Evolutionary conservation across 2,113 vertebrate genomes (phyloP), one percentile per base, ranked within the genome.

Genomic region (Geothlypis trichas): DNA sequence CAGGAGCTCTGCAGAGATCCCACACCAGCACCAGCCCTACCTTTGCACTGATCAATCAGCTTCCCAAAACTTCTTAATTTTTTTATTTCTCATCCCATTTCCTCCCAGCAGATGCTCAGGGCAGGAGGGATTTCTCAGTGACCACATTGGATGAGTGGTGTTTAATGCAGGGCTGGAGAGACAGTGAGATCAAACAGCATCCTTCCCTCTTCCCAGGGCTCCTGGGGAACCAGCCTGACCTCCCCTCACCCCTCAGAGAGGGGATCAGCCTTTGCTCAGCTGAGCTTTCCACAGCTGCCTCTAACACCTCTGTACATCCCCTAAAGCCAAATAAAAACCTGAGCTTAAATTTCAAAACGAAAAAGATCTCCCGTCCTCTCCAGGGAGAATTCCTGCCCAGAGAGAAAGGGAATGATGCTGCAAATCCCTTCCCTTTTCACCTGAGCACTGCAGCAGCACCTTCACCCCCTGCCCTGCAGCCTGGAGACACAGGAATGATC

Each of bases 141-240:
- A 86, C 22, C 37, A 1, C 35, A 63, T 0, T 1, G 24, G 65
- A 16, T 1, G 5, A 15, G 30, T 2, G 0, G 2, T 7, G 0
- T 5, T 78, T 54, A 26, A 24, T 11, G 12, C 49, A n/a, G 59
- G 88, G 68, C 26, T 59, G 52, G 61, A 73, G 72, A 73, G 68
- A 65, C 37, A 69, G 20, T 0, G 4, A 46, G 46, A 7, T 30
- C 22, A 37, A 80, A 69, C 7, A 46, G 67, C 71, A 55, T 58
- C 75, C n/a, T n/a, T 1, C n/a, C n/a, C 24, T 76, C 80, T 16
- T 41, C 44, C 71, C 37, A 4, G 44, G 1, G 44, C 62, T 68
- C 55, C 75, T 15, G 37, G 31, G 61, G 57, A 87, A 13, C 10
- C 55, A 49, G n/a, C 62, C 67, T 11, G 13, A 65, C 58, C 62